Conservation (phyloP, 2,797 vertebrate genomes). For the Selene dorsalis region DNA sequence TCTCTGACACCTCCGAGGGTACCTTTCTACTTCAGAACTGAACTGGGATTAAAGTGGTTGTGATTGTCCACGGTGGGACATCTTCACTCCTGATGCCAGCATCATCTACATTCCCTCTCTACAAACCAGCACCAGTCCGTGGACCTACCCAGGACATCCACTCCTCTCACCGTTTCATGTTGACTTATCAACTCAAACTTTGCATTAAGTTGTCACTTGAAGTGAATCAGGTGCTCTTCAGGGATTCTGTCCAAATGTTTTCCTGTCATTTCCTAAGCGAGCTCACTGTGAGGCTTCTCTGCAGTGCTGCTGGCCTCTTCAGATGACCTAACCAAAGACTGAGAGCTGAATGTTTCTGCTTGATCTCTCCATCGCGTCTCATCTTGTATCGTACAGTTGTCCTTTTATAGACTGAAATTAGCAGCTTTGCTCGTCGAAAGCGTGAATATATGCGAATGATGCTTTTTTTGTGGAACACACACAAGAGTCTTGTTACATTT, state of each 20-base stretch:
- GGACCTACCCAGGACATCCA: constrained; percentile 45
- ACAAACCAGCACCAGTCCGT: constrained; percentile 54
- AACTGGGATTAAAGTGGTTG: constrained; percentile 38
- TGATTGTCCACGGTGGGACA: constrained; percentile 28
- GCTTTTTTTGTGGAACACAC: constrained; percentile 45
- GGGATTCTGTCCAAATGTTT: constrained; percentile 69
- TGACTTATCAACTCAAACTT: constrained; percentile 26
- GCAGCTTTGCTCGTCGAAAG: constrained; percentile 34
- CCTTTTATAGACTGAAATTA: constrained; percentile 46
- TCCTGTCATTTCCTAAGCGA: constrained; percentile 24
- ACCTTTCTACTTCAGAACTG: constrained; percentile 44
- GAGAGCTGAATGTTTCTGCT: constrained; percentile 42
- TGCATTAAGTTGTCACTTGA: constrained; percentile 48
- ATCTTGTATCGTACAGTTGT: constrained; percentile 29
- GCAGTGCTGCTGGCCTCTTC: constrained; percentile 51
- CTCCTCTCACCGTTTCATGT: background rate
- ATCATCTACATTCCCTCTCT: constrained; percentile 65
- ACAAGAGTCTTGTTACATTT: constrained; percentile 48
- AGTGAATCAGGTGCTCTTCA: constrained; percentile 66
- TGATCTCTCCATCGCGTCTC: constrained; percentile 22
- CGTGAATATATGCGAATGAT: constrained; percentile 39
- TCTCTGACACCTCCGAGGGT: constrained; percentile 49
- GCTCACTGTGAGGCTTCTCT: constrained; percentile 41
- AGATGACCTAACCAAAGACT: constrained; percentile 75
- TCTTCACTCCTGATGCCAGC: constrained; percentile 64